Percentiles rank a stretch among this genome's conserved stretches.
Evolutionary conservation across 2,797 vertebrate species (phyloP).

Genomic region (Crenuchus spilurus): DNA sequence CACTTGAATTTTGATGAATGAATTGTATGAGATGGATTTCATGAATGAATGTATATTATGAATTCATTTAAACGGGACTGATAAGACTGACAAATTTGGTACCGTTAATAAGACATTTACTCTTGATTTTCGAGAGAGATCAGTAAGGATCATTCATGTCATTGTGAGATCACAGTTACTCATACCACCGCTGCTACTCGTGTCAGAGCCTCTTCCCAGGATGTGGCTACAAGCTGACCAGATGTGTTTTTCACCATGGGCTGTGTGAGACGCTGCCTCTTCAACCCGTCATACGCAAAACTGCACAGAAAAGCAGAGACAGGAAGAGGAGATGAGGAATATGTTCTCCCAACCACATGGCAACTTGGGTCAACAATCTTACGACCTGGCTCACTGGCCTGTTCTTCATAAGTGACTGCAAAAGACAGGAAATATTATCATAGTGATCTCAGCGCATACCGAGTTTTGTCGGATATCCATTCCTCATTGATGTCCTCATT

Average conservation of each 20-base stretch:
- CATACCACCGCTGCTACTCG: constrained; percentile 89
- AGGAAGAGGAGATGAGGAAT: too few species aligned
- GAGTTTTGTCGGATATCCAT: constrained; percentile 98
- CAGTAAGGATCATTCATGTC: not conserved
- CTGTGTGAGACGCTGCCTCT: constrained; percentile 91
- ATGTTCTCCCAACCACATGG: not conserved
- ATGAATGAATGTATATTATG: not conserved
- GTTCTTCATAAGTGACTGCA: not conserved
- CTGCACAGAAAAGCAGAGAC: constrained; percentile 48
- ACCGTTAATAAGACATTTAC: not conserved
- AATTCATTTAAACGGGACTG: not conserved
- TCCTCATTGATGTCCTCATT: constrained; percentile 96
- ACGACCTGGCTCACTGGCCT: not conserved
- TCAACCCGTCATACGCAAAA: constrained; percentile 95
- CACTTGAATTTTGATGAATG: too few species aligned
- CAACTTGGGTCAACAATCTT: not conserved
- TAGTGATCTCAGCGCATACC: constrained; percentile 67
- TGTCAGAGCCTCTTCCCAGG: constrained; percentile 90
- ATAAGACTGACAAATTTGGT: constrained; percentile 4
- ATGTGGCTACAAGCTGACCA: constrained; percentile 84
- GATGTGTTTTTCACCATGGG: constrained; percentile 89
- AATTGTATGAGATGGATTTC: too few species aligned
- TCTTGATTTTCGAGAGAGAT: not conserved
- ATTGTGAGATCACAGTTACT: constrained; percentile 57
- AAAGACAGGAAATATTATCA: too few species aligned